phyloP scores from a whole-genome alignment of 2,113 vertebrate genomes.

The Melanostigma gelatinosum region DNA sequence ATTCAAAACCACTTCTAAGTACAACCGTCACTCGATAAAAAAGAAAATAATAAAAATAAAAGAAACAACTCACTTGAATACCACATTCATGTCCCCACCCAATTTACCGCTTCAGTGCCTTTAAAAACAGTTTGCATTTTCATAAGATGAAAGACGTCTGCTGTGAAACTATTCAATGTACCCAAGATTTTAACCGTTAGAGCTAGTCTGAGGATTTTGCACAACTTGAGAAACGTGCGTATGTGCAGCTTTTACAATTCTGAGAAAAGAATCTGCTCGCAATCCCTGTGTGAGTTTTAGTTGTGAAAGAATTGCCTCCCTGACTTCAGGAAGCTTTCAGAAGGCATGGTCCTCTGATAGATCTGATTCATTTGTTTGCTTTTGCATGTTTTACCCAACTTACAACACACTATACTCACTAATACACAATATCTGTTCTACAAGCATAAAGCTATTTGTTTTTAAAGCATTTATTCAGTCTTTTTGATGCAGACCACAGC shows the following conservation, averaged over 20 bases:
- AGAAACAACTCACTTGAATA: background rate
- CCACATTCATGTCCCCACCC: background rate
- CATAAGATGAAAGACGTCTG: background rate
- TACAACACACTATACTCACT: background rate
- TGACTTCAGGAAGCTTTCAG: constrained; percentile 43
- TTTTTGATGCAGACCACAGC: background rate
- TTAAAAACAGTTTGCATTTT: background rate
- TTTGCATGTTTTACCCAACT: background rate
- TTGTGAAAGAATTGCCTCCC: constrained; percentile 6
- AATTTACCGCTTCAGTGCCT: background rate
- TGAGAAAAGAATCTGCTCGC: constrained; percentile 44
- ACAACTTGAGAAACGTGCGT: constrained; percentile 15
- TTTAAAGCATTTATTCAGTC: background rate
- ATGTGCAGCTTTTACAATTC: constrained; percentile 36
- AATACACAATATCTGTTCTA: background rate
- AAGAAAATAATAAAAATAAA: background rate
- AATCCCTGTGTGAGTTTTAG: constrained; percentile 16
- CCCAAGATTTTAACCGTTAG: background rate
- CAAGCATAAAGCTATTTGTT: background rate
- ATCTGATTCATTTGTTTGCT: constrained; percentile 10
- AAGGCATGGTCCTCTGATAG: background rate
- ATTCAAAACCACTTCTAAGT: constrained; percentile 9
- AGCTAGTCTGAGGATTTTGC: constrained; percentile 20
- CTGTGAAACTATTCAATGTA: constrained; percentile 12
- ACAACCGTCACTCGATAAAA: background rate